Conservation (phyloP, 2,113 vertebrate genomes). For the Astur gentilis region DNA sequence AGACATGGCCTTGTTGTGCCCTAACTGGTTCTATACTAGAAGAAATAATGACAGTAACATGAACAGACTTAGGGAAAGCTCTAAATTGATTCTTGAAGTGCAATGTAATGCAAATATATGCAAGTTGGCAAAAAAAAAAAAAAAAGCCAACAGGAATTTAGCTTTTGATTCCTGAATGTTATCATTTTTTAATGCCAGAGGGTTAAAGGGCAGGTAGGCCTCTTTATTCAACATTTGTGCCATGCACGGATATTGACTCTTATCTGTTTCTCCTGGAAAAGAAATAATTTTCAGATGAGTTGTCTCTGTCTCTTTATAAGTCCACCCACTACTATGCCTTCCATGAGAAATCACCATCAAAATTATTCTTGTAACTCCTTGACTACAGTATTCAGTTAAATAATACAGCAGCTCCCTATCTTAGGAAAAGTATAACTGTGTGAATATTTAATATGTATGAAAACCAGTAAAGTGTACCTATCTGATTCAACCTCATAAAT, state of each 20-base stretch:
- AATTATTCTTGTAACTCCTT: background rate
- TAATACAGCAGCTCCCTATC: background rate
- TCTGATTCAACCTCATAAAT: background rate
- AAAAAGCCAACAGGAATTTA: background rate
- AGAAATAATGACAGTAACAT: background rate
- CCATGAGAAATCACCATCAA: background rate
- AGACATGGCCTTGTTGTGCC: background rate
- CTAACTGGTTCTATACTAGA: background rate
- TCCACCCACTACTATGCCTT: background rate
- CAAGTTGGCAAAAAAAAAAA: background rate
- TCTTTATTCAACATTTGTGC: background rate
- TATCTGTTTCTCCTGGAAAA: background rate
- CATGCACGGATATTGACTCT: background rate
- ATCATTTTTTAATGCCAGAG: background rate
- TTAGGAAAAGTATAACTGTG: background rate
- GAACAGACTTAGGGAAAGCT: background rate
- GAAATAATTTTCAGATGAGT: background rate
- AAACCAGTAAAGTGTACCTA: background rate
- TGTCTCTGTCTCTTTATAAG: background rate
- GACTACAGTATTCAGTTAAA: background rate
- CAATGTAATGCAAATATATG: background rate
- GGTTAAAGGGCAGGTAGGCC: background rate
- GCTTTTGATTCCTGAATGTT: background rate
- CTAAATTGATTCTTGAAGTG: background rate
- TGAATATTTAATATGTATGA: background rate